Percentiles rank a stretch among this genome's conserved stretches.
phyloP scores from a whole-genome alignment of 2,888 invertebrate species.

The Ernsta delagoae region DNA sequence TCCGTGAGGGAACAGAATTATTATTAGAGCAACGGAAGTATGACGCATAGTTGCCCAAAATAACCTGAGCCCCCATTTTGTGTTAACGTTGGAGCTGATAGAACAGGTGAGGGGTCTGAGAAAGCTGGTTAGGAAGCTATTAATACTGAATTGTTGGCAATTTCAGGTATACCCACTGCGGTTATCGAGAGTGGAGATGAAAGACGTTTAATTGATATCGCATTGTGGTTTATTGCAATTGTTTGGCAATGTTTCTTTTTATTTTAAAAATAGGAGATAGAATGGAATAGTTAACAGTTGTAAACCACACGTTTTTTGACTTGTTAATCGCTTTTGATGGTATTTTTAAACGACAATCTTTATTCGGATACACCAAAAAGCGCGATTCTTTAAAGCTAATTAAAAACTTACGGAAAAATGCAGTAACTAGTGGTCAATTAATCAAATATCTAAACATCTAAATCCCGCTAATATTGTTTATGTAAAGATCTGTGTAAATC shows the following conservation, averaged over 20 bases:
- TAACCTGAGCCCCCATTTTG: slow-evolving; percentile 46
- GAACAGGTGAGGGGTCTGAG: slow-evolving; percentile 23
- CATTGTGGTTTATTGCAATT: background rate
- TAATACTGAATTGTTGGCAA: slow-evolving; percentile 33
- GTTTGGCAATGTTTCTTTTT: background rate
- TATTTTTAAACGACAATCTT: no score
- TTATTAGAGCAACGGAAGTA: slow-evolving; percentile 58
- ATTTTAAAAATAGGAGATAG: background rate
- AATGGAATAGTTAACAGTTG: no score
- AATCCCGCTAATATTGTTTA: slow-evolving; percentile 18
- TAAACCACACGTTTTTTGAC: no score
- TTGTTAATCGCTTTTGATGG: no score
- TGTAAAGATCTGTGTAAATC: slow-evolving; percentile 19
- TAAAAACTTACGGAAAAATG: background rate
- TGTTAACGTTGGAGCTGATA: background rate
- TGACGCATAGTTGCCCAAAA: slow-evolving; percentile 50
- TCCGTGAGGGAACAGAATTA: slow-evolving; percentile 54
- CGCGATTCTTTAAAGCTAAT: background rate
- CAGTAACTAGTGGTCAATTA: background rate
- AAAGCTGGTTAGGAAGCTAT: slow-evolving; percentile 32
- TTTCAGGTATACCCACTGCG: slow-evolving; percentile 33
- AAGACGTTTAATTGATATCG: slow-evolving; percentile 31
- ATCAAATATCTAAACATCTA: slow-evolving; percentile 1
- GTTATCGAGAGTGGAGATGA: slow-evolving; percentile 31
- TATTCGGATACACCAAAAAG: no score